phyloP scores from a whole-genome alignment of 2,113 vertebrate genomes.

The Ancistrus triradiatus region DNA sequence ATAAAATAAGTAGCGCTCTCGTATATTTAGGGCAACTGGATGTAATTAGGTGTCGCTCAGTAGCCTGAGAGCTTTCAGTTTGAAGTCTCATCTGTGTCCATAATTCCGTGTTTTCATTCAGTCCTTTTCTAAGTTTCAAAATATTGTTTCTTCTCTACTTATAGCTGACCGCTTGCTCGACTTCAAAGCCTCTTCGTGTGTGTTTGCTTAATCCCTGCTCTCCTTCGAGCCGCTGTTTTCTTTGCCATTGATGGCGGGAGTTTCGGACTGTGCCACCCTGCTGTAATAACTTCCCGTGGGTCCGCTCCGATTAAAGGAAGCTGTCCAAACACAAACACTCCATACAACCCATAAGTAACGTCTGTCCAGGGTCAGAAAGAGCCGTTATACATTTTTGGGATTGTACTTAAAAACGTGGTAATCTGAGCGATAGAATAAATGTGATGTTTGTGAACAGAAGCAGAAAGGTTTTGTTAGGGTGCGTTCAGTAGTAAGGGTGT shows the following conservation, averaged over 20 bases:
- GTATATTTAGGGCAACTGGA: no score
- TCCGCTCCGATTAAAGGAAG: slow-evolving; percentile 56
- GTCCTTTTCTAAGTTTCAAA: slow-evolving; percentile 19
- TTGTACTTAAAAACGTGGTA: no score
- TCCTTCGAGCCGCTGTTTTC: slow-evolving; percentile 43
- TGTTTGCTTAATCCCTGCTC: slow-evolving; percentile 57
- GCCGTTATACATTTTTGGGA: slow-evolving; percentile 4
- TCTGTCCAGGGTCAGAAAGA: slow-evolving; percentile 18
- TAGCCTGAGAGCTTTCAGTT: slow-evolving; percentile 3
- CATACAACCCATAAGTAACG: slow-evolving; percentile 5
- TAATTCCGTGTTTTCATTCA: slow-evolving; percentile 34
- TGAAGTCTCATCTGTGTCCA: slow-evolving; percentile 22
- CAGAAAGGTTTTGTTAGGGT: no score
- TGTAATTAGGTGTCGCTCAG: slow-evolving; percentile 1
- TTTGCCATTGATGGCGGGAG: slow-evolving; percentile 38
- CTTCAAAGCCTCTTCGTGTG: slow-evolving; percentile 46
- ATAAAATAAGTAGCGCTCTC: no score
- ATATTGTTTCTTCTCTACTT: slow-evolving; percentile 37
- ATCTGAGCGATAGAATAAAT: no score
- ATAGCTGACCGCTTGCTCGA: slow-evolving; percentile 36
- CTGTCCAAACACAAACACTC: slow-evolving; percentile 65
- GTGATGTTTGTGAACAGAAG: no score
- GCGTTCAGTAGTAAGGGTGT: no score
- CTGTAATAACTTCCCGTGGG: slow-evolving; percentile 53
- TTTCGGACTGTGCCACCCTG: slow-evolving; percentile 41